These are phyloP conservation scores for Camelus dromedarius DNA, from an alignment of 2,113 vertebrate genomes.

Conservation along the genomic window DNA sequence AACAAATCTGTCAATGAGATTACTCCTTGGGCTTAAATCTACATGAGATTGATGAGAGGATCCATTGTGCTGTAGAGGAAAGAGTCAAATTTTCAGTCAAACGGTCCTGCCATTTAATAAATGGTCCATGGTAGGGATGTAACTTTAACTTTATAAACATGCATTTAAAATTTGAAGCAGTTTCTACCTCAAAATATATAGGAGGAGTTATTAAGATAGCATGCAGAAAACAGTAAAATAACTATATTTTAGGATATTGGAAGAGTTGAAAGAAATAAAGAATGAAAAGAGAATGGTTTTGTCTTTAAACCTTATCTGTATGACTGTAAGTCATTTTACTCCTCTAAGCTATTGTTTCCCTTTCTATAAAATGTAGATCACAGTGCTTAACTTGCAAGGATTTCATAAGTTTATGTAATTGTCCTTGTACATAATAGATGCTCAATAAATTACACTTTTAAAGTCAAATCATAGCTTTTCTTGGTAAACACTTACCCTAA, in stretches of 20 bases:
- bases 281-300: neutral
- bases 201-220: neutral
- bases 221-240: neutral
- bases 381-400: neutral
- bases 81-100: neutral
- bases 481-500: neutral
- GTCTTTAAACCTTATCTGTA: neutral
- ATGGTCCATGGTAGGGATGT: neutral
- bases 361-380: neutral
- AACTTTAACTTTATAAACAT: neutral
- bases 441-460: neutral
- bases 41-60: neutral
- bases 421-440: neutral
- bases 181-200: neutral
- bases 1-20: neutral
- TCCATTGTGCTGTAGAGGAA: neutral
- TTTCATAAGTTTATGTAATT: neutral
- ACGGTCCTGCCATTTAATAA: neutral
- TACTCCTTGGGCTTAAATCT: neutral
- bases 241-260: neutral
- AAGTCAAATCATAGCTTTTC: neutral
- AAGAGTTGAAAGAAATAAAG: neutral
- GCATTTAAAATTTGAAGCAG: neutral
- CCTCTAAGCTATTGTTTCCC: neutral
- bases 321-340: neutral